These are phyloP conservation scores for Folsomia manolachei DNA, from an alignment of 2,888 invertebrate genomes.

Conservation along the genomic window DNA sequence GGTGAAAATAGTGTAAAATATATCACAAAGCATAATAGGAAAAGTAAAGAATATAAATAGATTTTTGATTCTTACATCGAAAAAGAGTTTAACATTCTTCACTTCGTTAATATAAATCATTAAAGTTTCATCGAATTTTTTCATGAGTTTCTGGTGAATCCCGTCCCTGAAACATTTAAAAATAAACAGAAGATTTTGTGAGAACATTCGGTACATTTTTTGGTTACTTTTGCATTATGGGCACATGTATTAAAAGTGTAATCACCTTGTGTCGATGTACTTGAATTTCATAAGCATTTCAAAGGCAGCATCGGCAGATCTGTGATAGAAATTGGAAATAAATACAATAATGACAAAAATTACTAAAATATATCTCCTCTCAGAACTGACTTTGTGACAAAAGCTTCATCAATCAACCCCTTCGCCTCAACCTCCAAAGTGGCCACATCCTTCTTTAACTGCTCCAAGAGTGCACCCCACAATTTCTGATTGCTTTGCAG, in stretches of 20 bases:
- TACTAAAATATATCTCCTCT: no score
- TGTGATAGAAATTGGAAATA: no score
- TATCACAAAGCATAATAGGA: no score
- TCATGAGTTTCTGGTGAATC: conserved; percentile 69
- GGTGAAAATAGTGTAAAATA: no score
- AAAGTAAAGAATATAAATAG: no score
- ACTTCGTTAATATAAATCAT: conserved; percentile 83
- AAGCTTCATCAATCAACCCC: conserved; percentile 80
- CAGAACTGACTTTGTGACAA: conserved; percentile 67
- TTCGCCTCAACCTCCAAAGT: conserved; percentile 77
- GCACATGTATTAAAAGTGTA: no score
- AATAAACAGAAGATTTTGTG: no score
- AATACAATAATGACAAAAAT: neutral
- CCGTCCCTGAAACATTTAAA: no score
- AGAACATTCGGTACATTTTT: no score
- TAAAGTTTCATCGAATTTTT: conserved; percentile 80
- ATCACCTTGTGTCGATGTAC: conserved; percentile 72
- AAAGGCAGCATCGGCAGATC: conserved; percentile 78
- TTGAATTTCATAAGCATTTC: conserved; percentile 75
- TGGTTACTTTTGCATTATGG: no score
- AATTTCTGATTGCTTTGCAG: conserved; percentile 72
- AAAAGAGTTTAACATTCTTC: conserved; percentile 66
- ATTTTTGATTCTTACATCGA: no score
- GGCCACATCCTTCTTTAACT: conserved; percentile 71
- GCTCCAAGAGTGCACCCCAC: conserved; percentile 79